These are phyloP conservation scores for Sebastes oblongus DNA, from an alignment of 2,797 vertebrate species.

Conservation along the genomic window DNA sequence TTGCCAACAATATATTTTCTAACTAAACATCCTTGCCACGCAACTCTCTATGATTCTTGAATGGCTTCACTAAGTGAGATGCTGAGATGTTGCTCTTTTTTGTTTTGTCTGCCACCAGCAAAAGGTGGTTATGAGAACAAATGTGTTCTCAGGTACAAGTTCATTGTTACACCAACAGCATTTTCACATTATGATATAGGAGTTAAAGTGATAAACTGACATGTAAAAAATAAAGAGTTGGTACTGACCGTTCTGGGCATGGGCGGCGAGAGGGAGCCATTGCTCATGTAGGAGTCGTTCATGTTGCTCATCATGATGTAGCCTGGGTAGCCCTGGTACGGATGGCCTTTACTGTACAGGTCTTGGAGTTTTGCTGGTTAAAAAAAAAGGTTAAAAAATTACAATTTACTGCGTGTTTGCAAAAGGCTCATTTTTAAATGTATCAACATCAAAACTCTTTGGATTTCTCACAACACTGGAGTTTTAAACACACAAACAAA, in stretches of 20 bases:
- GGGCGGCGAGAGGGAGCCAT: slow-evolving; percentile 96
- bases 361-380: slow-evolving; percentile 90
- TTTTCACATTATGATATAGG: background rate
- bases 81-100: background rate
- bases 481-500: background rate
- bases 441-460: background rate
- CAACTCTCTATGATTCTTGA: no score
- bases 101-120: background rate
- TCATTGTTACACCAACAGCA: background rate
- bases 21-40: background rate
- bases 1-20: background rate
- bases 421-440: background rate
- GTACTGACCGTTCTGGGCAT: slow-evolving; percentile 97
- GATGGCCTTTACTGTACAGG: slow-evolving; percentile 93
- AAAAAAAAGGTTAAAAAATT: slow-evolving; percentile 36
- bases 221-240: background rate
- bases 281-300: slow-evolving; percentile 98
- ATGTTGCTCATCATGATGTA: slow-evolving; percentile 99
- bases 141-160: background rate
- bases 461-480: background rate
- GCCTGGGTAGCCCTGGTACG: slow-evolving; percentile 92
- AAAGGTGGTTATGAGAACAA: background rate
- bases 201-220: background rate
- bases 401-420: background rate
- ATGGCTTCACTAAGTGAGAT: background rate